Base-by-base conservation (phyloP, 2,888 invertebrate genomes). In the Endomychus coccineus region DNA sequence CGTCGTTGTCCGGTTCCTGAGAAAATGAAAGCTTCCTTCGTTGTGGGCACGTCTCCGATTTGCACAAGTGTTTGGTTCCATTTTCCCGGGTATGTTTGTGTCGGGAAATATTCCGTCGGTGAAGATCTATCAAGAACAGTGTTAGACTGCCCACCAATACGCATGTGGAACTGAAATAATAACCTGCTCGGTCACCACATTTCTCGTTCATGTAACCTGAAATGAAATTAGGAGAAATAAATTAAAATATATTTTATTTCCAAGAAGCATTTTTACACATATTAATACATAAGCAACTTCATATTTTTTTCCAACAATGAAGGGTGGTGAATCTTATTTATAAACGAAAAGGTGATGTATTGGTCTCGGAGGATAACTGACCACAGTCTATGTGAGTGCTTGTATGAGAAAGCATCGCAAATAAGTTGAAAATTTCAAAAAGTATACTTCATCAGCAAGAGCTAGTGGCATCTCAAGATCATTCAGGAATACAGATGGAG, bases 131-230 rank as follows among this genome's bases (percentile, higher is more conserved):
- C 56, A 87, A 77, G 68, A 87, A 87, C 42, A 87, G 73, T 6
- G 83, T 76, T 47, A 83, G 68, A 42, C 83, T 82, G 11, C 86
- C 86, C 31, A 83, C 73, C 40, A 86, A 70, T 11, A 82, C 81
- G 61, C 83, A 83, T 4, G 82, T 78, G 2, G 84, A 83, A 56
- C 85, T 84, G 68, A 87, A 83, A 69, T 86, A 87, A 66, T 86
- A 88, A 7, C 87, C 87, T 10, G 81, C 77, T 54, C 84, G 81
- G 47, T 79, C 80, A 2, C 84, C 84, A 54, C 78, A 82, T 3
- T 77, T 77, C 30, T 78, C 77, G 65, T 84, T 86, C 64, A 87
- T 81, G 65, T 85, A 87, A 25, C 85, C 86, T 84, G 69, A n/a
- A 19, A 19, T 7, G n/a, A 19, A 19, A 19, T 19, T 7, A n/a